These are phyloP conservation scores for Mormoops blainvillei DNA, from an alignment of 2,113 vertebrate genomes.

Conservation along the genomic window DNA sequence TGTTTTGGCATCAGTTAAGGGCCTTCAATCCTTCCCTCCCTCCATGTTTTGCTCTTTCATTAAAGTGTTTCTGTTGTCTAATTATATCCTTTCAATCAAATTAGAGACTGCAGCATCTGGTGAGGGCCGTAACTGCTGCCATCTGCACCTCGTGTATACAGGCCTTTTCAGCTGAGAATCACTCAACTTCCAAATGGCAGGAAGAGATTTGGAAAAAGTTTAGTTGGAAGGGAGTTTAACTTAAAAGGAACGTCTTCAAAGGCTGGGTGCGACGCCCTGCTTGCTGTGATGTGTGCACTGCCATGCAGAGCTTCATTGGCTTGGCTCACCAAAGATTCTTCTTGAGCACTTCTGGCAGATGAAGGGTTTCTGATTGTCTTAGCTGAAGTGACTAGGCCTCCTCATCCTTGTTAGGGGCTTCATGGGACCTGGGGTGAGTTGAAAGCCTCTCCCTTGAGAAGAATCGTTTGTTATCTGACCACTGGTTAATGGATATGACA, in stretches of 20 bases:
- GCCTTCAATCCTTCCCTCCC: conserved; percentile 86
- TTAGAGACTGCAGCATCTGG: conserved; percentile 97
- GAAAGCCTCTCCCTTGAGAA: conserved; percentile 27
- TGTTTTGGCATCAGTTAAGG: conserved; percentile 85
- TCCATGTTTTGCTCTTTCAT: conserved; percentile 83
- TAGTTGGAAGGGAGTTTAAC: conserved; percentile 61
- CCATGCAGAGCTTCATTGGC: not conserved
- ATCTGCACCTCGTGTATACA: conserved; percentile 90
- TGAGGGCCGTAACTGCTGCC: conserved; percentile 91
- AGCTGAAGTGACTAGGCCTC: not conserved
- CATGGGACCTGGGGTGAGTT: not conserved
- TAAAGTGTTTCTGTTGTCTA: conserved; percentile 96
- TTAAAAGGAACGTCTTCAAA: conserved; percentile 74
- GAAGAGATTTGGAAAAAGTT: conserved; percentile 63
- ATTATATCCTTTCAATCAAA: conserved; percentile 98
- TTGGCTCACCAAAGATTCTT: not conserved
- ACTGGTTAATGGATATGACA: conserved; percentile 42
- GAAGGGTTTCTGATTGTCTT: conserved; percentile 9
- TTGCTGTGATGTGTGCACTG: not conserved
- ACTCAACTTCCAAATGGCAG: conserved; percentile 68
- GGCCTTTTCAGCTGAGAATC: conserved; percentile 81
- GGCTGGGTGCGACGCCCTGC: not conserved
- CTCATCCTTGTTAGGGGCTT: not conserved
- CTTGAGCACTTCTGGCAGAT: not conserved
- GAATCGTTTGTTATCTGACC: conserved; percentile 48